phyloP scores from a whole-genome alignment of 1,140 invertebrate genomes.

The Heliconius congener region DNA sequence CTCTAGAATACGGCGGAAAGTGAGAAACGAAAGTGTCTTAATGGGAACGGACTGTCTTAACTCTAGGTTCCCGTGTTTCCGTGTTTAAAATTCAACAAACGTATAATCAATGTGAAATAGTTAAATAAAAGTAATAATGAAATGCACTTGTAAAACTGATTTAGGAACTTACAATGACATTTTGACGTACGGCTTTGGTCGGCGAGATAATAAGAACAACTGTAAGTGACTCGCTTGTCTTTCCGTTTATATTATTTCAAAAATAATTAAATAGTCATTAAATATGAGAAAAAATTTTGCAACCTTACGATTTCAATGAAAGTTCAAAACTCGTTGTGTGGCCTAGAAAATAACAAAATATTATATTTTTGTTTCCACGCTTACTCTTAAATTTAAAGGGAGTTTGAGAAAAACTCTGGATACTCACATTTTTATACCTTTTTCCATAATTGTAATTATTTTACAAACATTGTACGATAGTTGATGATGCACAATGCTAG shows the following conservation, averaged over 20 bases:
- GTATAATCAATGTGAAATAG: background rate
- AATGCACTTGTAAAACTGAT: background rate
- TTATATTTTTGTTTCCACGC: background rate
- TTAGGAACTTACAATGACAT: background rate
- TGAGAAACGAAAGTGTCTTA: no score
- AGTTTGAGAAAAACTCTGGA: no score
- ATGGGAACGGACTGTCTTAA: no score
- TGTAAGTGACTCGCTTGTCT: background rate
- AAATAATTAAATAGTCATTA: slow-evolving; percentile 1
- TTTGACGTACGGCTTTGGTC: background rate
- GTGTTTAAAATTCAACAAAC: background rate
- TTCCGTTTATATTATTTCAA: background rate
- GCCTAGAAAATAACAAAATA: background rate
- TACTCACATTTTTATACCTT: no score
- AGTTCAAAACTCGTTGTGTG: background rate
- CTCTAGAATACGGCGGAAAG: no score
- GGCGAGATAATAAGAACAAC: background rate
- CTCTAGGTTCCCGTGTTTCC: no score
- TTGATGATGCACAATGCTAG: no score
- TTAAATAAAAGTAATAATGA: background rate
- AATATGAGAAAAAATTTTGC: background rate
- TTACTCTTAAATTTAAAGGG: background rate
- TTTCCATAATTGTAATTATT: no score
- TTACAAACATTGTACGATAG: no score
- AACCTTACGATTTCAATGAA: background rate